These are phyloP conservation scores for Dioctria linearis DNA, from an alignment of 2,888 invertebrate species.

Conservation along the genomic window DNA sequence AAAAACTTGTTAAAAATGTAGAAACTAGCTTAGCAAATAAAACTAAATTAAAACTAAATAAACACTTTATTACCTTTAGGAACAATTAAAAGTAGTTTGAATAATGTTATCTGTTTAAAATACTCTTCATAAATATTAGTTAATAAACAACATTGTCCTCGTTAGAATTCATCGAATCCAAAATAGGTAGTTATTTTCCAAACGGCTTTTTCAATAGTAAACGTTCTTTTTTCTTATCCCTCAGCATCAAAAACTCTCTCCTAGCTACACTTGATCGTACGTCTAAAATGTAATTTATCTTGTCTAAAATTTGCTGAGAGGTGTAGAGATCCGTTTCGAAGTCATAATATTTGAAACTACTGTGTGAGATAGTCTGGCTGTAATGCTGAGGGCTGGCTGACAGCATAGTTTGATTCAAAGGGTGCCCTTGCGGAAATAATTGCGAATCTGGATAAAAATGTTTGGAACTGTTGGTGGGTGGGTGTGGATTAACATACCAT, in stretches of 20 bases:
- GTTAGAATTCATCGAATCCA: background rate
- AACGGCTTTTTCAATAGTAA: conserved; percentile 25
- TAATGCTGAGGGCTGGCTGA: conserved; percentile 67
- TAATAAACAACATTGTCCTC: conserved; percentile 28
- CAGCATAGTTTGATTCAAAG: conserved; percentile 53
- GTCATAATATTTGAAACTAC: conserved; percentile 87
- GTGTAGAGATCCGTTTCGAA: conserved; percentile 86
- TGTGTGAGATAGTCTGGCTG: conserved; percentile 62
- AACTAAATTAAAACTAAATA: background rate
- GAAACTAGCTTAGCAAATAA: too few species aligned
- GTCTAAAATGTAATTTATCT: conserved; percentile 89
- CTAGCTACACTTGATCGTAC: conserved; percentile 84
- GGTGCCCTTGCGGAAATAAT: conserved; percentile 33
- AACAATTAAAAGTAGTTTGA: background rate
- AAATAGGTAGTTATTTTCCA: conserved; percentile 2
- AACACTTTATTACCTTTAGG: background rate
- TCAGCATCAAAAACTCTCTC: conserved; percentile 85
- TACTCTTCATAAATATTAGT: conserved; percentile 32
- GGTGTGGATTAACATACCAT: conserved; percentile 71
- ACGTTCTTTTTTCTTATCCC: conserved; percentile 73
- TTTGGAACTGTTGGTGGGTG: conserved; percentile 56
- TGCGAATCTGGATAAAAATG: conserved; percentile 56
- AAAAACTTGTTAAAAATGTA: too few species aligned
- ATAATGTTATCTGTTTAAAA: conserved; percentile 36
- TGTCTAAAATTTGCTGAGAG: conserved; percentile 88